phyloP scores from a whole-genome alignment of 2,113 vertebrate species.

The Hyaena hyaena region DNA sequence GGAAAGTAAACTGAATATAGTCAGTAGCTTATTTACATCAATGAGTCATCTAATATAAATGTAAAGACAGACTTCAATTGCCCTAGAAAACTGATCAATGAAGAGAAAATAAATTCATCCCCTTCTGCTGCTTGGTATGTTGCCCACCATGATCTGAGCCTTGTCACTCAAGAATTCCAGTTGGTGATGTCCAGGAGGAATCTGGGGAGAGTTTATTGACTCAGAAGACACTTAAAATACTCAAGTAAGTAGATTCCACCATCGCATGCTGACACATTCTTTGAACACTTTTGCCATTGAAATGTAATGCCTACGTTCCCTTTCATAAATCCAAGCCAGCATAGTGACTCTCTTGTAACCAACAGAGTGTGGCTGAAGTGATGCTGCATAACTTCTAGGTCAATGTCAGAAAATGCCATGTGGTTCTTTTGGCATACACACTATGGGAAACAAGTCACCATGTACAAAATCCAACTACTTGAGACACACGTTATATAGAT shows the following conservation, averaged over 20 bases:
- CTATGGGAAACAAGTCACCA: not conserved
- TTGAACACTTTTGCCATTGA: not conserved
- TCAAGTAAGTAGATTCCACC: not conserved
- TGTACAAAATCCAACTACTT: not conserved
- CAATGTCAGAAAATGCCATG: not conserved
- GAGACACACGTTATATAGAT: not conserved
- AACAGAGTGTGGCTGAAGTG: not conserved
- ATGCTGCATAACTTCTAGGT: not conserved
- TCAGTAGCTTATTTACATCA: not conserved
- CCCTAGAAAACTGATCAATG: not conserved
- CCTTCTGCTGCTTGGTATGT: not conserved
- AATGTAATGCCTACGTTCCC: not conserved
- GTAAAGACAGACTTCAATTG: not conserved
- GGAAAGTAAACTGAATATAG: not conserved
- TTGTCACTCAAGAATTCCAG: not conserved
- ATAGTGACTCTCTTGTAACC: not conserved
- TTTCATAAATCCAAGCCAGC: not conserved
- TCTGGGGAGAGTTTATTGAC: not conserved
- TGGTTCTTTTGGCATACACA: not conserved
- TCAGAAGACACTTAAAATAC: not conserved
- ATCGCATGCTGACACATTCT: not conserved
- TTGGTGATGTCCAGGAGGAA: not conserved
- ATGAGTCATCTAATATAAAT: not conserved
- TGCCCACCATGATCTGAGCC: not conserved
- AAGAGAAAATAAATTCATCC: not conserved